Percentiles rank a stretch among this genome's conserved stretches.
Evolutionary conservation across 2,113 vertebrate species (phyloP).

Genomic region (Panthera uncia): DNA sequence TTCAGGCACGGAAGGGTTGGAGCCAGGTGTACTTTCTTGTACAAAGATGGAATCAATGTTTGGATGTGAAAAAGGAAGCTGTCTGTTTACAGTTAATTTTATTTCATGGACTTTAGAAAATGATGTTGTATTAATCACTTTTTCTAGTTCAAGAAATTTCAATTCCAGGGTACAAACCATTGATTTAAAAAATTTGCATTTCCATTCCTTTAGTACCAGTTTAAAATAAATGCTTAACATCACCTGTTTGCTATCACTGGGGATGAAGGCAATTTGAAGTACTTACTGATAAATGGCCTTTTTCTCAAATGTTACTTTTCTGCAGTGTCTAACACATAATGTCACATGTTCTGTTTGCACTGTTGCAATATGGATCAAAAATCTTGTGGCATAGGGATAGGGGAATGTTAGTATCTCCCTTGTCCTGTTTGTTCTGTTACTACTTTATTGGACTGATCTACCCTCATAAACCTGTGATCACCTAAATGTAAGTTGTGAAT

Average conservation of each 20-base stretch:
- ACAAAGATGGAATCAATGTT: slow-evolving; percentile 49
- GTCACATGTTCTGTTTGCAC: slow-evolving; percentile 58
- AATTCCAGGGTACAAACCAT: slow-evolving; percentile 62
- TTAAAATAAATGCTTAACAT: slow-evolving; percentile 19
- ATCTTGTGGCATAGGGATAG: neutral
- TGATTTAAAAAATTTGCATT: neutral
- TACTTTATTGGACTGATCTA: slow-evolving; percentile 44
- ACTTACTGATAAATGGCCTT: slow-evolving; percentile 28
- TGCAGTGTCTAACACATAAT: neutral
- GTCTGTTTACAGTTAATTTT: slow-evolving; percentile 70
- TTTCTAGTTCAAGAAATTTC: slow-evolving; percentile 67
- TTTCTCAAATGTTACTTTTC: slow-evolving; percentile 63
- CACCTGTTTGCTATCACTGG: slow-evolving; percentile 56
- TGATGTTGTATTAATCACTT: slow-evolving; percentile 56
- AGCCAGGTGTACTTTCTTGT: slow-evolving; percentile 41
- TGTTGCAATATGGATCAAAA: slow-evolving; percentile 53
- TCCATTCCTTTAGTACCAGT: slow-evolving; percentile 13
- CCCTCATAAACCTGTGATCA: slow-evolving; percentile 30
- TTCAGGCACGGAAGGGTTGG: neutral
- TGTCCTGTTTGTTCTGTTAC: slow-evolving; percentile 37
- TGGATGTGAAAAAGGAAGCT: slow-evolving; percentile 48
- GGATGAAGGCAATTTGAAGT: slow-evolving; percentile 36
- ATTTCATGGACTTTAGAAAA: slow-evolving; percentile 66
- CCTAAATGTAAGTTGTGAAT: neutral
- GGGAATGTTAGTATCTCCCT: neutral